These are phyloP conservation scores for Cactoblastis cactorum DNA, from an alignment of 2,888 invertebrate species.

Conservation along the genomic window DNA sequence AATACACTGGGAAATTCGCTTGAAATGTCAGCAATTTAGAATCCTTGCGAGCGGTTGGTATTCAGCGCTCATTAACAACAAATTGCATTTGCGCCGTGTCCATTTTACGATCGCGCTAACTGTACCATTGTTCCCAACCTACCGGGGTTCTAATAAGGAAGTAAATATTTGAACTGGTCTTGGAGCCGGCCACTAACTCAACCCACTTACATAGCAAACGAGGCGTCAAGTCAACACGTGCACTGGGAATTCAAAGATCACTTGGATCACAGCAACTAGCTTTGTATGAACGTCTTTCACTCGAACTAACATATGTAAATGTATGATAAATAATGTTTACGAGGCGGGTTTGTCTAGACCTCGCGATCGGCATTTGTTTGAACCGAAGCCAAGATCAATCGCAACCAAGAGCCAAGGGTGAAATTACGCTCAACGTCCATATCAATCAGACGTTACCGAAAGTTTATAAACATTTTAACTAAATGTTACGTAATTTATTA, in stretches of 20 bases:
- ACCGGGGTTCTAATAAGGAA: conserved; percentile 65
- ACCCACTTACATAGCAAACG: conserved; percentile 41
- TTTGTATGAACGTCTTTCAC: conserved; percentile 12
- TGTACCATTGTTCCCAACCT: conserved; percentile 58
- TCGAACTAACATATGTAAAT: conserved; percentile 12
- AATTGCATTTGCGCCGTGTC: conserved; percentile 45
- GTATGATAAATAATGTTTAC: conserved; percentile 9
- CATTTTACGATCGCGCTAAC: conserved; percentile 52
- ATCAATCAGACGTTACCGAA: conserved; percentile 17
- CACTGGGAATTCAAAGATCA: conserved; percentile 15
- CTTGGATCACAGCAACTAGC: conserved; percentile 20
- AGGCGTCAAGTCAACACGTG: conserved; percentile 29
- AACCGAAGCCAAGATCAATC: conserved; percentile 50
- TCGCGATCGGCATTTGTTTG: conserved; percentile 39
- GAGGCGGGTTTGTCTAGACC: conserved; percentile 13
- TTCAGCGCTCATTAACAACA: conserved; percentile 26
- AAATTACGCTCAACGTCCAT: conserved; percentile 34
- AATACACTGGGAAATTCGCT: neutral
- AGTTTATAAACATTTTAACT: conserved; percentile 17
- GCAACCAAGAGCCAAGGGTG: conserved; percentile 44
- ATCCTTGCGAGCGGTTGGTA: conserved; percentile 8
- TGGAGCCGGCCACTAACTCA: conserved; percentile 38
- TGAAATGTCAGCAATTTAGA: neutral
- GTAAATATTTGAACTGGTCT: conserved; percentile 66
- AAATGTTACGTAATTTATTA: neutral